Base-by-base conservation (phyloP, 1,140 invertebrate genomes). In the Aricia agestis region DNA sequence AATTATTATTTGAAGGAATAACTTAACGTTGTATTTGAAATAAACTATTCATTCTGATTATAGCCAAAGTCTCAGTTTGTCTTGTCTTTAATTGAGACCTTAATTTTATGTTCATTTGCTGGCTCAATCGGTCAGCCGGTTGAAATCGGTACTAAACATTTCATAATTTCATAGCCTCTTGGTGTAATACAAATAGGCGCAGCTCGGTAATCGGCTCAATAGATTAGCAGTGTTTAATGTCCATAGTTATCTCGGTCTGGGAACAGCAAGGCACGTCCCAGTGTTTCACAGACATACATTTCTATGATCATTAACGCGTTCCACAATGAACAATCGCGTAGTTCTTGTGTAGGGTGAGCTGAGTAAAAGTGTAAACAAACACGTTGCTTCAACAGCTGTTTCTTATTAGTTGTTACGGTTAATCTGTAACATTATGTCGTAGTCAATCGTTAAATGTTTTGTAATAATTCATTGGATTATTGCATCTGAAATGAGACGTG, bases 311-410 rank as follows among this genome's bases (percentile, higher is more conserved):
- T 72, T 76, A 73, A 70, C 72, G 73, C 69, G 78, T 76, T 81
- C 72, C 80, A 85, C 83, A 84, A 82, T 84, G 79, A 83, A 88
- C 84, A 89, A 85, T 87, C 78, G 77, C 81, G 80, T 83, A 81
- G 74, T 83, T 84, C 81, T 87, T 87, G 80, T 84, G 69, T 82
- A 78, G 45, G 45, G 45, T 52, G 9, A 52, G 13, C 45, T 10
- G 11, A 52, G 45, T 52, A 52, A 52, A 52, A 52, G 45, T 52
- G 85, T 86, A 86, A 87, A 86, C 82, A 86, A 87, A 86, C 82
- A 77, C 52, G 61, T 75, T 73, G 59, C 58, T 59, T 59, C 58
- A 59, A 59, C 58, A 59, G 58, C 18, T 59, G 58, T 59, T 59
- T 17, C 58, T 59, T 6, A 59, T 59, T 59, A n/a, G 11, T 15